Evolutionary conservation across 2,888 invertebrate genomes (phyloP), one percentile per base, ranked within the genome.

Genomic region (Dendrolimus houi): DNA sequence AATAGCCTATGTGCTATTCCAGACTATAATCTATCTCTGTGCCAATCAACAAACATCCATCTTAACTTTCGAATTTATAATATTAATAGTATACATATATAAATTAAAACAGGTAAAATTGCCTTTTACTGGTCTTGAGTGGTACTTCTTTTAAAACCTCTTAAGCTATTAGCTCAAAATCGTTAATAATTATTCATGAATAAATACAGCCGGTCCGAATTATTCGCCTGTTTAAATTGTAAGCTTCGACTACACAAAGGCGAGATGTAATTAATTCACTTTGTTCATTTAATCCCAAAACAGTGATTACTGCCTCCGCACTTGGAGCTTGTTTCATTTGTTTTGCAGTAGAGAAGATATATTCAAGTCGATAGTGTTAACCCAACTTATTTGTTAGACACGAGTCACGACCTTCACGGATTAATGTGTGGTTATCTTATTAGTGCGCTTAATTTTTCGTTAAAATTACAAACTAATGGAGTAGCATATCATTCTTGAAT

Each of bases 151-250:
- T 47, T 47, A 47, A 47, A 47, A 10, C 12, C 12, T 9, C 47
- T 53, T 56, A 54, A 57, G 57, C 29, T 54, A 56, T 57, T 55
- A 54, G 59, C 13, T 54, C 57, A 57, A 61, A 60, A 63, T 55
- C 53, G 41, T 41, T 55, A 52, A 47, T 9, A 47, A 10, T 47
- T 47, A 47, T 47, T 47, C 47, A 47, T 47, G 47, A 47, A 47
- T 47, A 10, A 47, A 47, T 47, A 47, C 12, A 47, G 9, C 7
- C 9, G 47, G 47, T 47, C 47, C 47, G 47, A 47, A 47, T 47
- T 47, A 47, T 47, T 47, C 47, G 47, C 47, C 47, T 47, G 47
- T 47, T 47, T 47, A 47, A 47, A 47, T 47, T 47, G 47, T 47
- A 47, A 47, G 47, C 47, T 47, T 47, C 47, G 47, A 47, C 47